These are phyloP conservation scores for Camponotus fellah DNA, from an alignment of 2,888 invertebrate species.

Conservation along the genomic window DNA sequence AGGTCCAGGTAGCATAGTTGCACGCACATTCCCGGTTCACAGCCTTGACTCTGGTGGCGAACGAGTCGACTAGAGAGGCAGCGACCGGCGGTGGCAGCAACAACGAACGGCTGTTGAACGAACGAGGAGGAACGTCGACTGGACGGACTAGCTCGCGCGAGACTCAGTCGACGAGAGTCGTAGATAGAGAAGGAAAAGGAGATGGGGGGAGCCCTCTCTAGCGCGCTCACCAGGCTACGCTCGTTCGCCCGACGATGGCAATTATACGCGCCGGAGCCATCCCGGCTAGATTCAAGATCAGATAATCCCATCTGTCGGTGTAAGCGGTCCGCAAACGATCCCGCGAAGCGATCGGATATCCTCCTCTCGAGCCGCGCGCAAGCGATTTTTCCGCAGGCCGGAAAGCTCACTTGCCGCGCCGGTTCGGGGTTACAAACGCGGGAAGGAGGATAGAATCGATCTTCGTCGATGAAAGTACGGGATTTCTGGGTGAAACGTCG, in stretches of 20 bases:
- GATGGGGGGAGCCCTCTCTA: slow-evolving; percentile 56
- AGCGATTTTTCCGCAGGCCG: slow-evolving; percentile 69
- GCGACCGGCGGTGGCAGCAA: slow-evolving; percentile 55
- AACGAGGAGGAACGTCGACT: slow-evolving; percentile 57
- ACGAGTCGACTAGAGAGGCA: slow-evolving; percentile 63
- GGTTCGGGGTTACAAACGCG: slow-evolving; percentile 1
- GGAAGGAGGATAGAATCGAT: neutral
- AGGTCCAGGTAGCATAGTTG: slow-evolving; percentile 84
- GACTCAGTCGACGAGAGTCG: slow-evolving; percentile 57
- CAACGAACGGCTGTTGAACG: slow-evolving; percentile 59
- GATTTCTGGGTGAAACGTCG: neutral
- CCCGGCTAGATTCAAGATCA: slow-evolving; percentile 84
- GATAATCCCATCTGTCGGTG: slow-evolving; percentile 84
- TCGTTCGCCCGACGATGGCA: slow-evolving; percentile 79
- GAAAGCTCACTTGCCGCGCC: slow-evolving; percentile 52
- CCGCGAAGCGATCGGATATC: slow-evolving; percentile 80
- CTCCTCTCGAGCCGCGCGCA: slow-evolving; percentile 63
- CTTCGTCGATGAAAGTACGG: neutral
- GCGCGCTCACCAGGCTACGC: slow-evolving; percentile 63
- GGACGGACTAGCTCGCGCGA: slow-evolving; percentile 54
- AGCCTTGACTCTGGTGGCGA: slow-evolving; percentile 81
- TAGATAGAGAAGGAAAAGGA: slow-evolving; percentile 62
- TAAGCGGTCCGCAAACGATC: slow-evolving; percentile 83
- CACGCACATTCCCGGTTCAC: slow-evolving; percentile 84
- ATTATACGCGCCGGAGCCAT: slow-evolving; percentile 83